Evolutionary conservation across 2,113 vertebrate species (phyloP).

Genomic region (Daubentonia madagascariensis): DNA sequence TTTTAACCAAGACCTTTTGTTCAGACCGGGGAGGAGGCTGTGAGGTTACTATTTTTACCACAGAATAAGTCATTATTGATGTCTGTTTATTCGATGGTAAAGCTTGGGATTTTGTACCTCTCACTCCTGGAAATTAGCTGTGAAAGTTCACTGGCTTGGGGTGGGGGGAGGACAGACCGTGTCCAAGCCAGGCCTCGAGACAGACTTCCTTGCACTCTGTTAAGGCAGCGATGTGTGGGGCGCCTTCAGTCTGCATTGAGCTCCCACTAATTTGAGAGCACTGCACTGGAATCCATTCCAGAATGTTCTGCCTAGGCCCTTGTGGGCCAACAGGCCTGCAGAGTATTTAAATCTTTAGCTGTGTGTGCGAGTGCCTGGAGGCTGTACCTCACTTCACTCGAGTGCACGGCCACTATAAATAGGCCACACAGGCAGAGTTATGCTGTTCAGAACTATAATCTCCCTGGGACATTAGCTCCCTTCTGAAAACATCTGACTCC

Average conservation of each 20-base stretch:
- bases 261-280: background rate
- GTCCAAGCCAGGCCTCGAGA: background rate
- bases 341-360: background rate
- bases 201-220: rapidly evolving
- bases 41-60: too few species aligned
- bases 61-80: rapidly evolving
- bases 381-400: background rate
- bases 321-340: background rate
- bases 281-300: background rate
- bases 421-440: background rate
- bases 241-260: background rate
- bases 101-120: background rate
- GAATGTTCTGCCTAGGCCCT: background rate
- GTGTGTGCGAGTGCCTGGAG: rapidly evolving
- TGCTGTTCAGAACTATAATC: conserved; percentile 34
- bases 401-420: background rate
- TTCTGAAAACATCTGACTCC: conserved; percentile 42
- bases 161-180: too few species aligned
- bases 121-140: background rate
- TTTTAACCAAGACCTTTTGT: background rate
- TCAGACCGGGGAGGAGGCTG: background rate
- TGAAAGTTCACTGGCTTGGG: too few species aligned
- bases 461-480: background rate
- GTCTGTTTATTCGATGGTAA: background rate
- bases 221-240: background rate